phyloP scores from a whole-genome alignment of 2,888 invertebrate species.

The Mythimna ferrago region DNA sequence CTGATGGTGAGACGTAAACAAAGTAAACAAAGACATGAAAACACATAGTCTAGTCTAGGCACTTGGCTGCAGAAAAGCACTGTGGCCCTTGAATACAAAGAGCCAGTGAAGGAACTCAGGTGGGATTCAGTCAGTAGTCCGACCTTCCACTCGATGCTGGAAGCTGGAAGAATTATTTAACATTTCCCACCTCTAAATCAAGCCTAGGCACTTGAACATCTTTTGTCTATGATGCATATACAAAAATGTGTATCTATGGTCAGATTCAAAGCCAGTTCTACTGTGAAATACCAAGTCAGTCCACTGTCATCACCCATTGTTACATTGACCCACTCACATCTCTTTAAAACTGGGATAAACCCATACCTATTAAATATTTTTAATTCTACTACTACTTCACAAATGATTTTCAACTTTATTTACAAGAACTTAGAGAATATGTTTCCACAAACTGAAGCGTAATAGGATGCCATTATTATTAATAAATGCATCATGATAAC shows the following conservation, averaged over 20 bases:
- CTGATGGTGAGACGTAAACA: too few relatives aligned
- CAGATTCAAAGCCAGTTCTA: not conserved
- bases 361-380: slow-evolving; percentile 3
- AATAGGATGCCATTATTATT: slow-evolving; percentile 4
- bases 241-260: not conserved
- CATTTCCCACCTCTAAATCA: not conserved
- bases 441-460: slow-evolving; percentile 6
- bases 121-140: too few relatives aligned
- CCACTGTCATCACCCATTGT: not conserved
- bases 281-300: not conserved
- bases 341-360: not conserved
- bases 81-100: too few relatives aligned
- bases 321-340: slow-evolving; percentile 13
- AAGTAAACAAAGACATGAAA: too few relatives aligned
- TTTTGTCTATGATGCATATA: not conserved
- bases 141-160: too few relatives aligned
- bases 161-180: too few relatives aligned
- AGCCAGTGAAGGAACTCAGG: too few relatives aligned
- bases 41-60: too few relatives aligned
- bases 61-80: too few relatives aligned
- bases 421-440: not conserved
- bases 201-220: not conserved
- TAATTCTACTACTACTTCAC: not conserved
- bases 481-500: slow-evolving; percentile 10
- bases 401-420: slow-evolving; percentile 17